Evolutionary conservation across 2,888 invertebrate species (phyloP), one percentile per base, ranked within the genome.

Genomic region (Theristus sp.): DNA sequence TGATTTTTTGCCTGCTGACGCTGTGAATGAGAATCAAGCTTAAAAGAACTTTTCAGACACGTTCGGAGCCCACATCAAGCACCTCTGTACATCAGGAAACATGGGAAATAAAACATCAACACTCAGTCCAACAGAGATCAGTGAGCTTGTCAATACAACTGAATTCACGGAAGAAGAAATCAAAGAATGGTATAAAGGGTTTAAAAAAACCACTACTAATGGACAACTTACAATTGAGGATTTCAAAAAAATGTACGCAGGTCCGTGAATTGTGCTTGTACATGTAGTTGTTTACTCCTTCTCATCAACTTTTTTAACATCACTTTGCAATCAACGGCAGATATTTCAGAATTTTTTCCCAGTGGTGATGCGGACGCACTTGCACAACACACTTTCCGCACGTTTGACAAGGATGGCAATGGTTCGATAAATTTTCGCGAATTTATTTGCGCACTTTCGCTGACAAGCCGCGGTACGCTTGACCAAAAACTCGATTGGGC

Each of bases 51-150:
- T n/a, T n/a, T n/a, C n/a, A n/a, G n/a, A n/a, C n/a, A n/a, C n/a
- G n/a, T n/a, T n/a, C n/a, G n/a, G n/a, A n/a, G n/a, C n/a, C n/a
- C n/a, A n/a, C n/a, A n/a, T n/a, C n/a, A n/a, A n/a, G n/a, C n/a
- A n/a, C n/a, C n/a, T n/a, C n/a, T n/a, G n/a, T n/a, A n/a, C n/a
- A n/a, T n/a, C n/a, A n/a, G n/a, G n/a, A n/a, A n/a, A n/a, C n/a
- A 96, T 96, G 96, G 96, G 96, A 70, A 94, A 94, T 81, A 89
- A 90, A 79, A 93, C 93, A 80, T 94, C 94, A 81, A 96, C 96
- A 81, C 82, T 96, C 72, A 94, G 93, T 77, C 96, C 96, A 47
- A 94, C 96, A 57, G 89, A 93, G 66, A 81, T 96, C 73, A 89
- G 91, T 76, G 94, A 96, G 79, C 83, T 96, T 68, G 86, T 89